Evolutionary conservation across 2,888 invertebrate genomes (phyloP), one percentile per base, ranked within the genome.

Genomic region (Tiliacea citrago): DNA sequence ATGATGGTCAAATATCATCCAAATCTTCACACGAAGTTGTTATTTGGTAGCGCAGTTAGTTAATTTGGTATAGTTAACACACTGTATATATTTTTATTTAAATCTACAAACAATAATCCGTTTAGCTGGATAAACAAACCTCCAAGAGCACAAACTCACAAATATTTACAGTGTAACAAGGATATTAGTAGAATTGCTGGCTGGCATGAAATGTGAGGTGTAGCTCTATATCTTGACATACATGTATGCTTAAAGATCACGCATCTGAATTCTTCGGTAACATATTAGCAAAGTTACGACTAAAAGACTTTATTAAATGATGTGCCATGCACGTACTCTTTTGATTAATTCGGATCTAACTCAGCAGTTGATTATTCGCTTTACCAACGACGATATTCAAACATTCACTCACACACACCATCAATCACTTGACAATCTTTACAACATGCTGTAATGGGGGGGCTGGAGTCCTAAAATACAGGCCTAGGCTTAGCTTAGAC

Each of bases 201-300:
- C n/a, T 51, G 42, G 13, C 45, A 69, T 60, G 58, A 73, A 63
- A 73, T 68, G 65, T 58, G 29, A 73, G 55, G 53, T 69, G 78
- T 67, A n/a, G n/a, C 29, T 1, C 29, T 29, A 55, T 57, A 13
- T 53, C 53, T 67, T 57, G 69, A 70, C 79, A 68, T 60, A 69
- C 35, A 67, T 72, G 42, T 24, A 45, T 62, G 60, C n/a, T 24
- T 12, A 68, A 45, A 21, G 35, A 58, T 60, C 53, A 60, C 45
- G 70, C 16, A n/a, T 68, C 68, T 82, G 60, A 82, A 51, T 68
- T 57, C 42, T 21, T 55, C 16, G 8, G 49, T 68, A 55, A 62
- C 42, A 67, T 69, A 2, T 51, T 47, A 29, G 16, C 47, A 29
- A 21, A 24, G 16, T 21, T 53, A 39, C 51, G 0, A 3, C 5